Evolutionary conservation across 2,797 vertebrate species (phyloP).

Genomic region (Fringilla coelebs): DNA sequence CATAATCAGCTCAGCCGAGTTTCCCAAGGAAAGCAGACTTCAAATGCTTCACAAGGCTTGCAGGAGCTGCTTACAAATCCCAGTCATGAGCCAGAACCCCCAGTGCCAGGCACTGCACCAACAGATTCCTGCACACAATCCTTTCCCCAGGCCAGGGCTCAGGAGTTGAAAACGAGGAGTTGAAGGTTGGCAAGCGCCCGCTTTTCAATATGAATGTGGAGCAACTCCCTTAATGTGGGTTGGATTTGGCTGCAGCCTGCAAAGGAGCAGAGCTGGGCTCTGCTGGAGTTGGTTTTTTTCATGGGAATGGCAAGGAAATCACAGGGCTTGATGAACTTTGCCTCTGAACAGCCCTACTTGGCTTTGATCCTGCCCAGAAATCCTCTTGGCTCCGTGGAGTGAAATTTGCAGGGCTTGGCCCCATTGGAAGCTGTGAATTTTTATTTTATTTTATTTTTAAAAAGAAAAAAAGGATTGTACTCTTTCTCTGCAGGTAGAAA

Average conservation of each 20-base stretch:
- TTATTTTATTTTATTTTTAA: neutral
- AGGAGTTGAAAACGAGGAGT: neutral
- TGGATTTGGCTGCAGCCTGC: conserved; percentile 41
- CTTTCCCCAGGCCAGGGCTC: conserved; percentile 49
- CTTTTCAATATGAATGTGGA: conserved; percentile 55
- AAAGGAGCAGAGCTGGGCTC: neutral
- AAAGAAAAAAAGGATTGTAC: rapidly evolving
- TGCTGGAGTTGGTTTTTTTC: neutral
- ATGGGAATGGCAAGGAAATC: conserved; percentile 55
- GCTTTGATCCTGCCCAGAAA: neutral
- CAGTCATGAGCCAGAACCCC: conserved; percentile 39
- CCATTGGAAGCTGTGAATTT: neutral
- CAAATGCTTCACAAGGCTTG: conserved; percentile 12
- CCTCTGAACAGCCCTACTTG: conserved; percentile 19
- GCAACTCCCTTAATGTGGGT: conserved; percentile 60
- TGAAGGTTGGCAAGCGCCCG: neutral
- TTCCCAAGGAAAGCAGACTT: conserved; percentile 47
- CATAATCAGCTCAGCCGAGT: neutral
- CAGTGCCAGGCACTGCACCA: conserved; percentile 48
- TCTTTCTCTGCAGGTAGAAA: neutral
- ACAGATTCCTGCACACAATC: conserved; percentile 44
- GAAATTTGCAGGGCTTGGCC: neutral
- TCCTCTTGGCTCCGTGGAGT: neutral
- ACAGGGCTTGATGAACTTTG: conserved; percentile 19
- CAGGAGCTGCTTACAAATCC: conserved; percentile 49